Conservation (phyloP, 2,113 vertebrate species). For the Oophaga pumilio region DNA sequence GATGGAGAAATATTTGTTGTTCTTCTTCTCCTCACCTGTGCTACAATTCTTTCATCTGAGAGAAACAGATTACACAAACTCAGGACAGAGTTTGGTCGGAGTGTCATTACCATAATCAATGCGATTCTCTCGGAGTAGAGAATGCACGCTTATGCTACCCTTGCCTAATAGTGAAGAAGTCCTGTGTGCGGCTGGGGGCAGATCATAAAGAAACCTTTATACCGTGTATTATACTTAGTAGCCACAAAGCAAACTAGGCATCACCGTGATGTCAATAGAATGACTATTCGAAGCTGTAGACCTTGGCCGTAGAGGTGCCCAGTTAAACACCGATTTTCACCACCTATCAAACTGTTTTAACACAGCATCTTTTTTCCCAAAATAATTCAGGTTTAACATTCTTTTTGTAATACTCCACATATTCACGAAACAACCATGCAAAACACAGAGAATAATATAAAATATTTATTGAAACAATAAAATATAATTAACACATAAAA, state of each 20-base stretch:
- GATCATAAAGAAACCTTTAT: neutral
- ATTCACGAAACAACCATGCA: neutral
- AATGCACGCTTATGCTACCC: too few relatives aligned
- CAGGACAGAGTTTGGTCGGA: too few relatives aligned
- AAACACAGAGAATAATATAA: slow-evolving; percentile 33
- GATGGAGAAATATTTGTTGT: too few relatives aligned
- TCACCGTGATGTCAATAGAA: neutral
- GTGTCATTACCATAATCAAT: too few relatives aligned
- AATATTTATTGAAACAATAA: slow-evolving; percentile 58
- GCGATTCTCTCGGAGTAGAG: too few relatives aligned
- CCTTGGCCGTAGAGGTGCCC: neutral
- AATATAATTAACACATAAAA: slow-evolving; percentile 46
- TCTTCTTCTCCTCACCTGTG: too few relatives aligned
- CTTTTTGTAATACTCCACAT: too few relatives aligned
- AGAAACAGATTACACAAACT: too few relatives aligned
- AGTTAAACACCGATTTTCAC: neutral
- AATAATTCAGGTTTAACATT: neutral
- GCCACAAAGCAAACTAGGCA: neutral
- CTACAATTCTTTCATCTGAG: too few relatives aligned
- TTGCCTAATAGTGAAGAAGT: neutral
- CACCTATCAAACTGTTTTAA: neutral
- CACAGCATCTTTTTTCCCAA: neutral
- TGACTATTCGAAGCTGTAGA: neutral
- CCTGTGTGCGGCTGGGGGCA: neutral
- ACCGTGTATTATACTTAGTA: neutral